Conservation (phyloP, 2,113 vertebrate species). For the Amblyornis subalaris region DNA sequence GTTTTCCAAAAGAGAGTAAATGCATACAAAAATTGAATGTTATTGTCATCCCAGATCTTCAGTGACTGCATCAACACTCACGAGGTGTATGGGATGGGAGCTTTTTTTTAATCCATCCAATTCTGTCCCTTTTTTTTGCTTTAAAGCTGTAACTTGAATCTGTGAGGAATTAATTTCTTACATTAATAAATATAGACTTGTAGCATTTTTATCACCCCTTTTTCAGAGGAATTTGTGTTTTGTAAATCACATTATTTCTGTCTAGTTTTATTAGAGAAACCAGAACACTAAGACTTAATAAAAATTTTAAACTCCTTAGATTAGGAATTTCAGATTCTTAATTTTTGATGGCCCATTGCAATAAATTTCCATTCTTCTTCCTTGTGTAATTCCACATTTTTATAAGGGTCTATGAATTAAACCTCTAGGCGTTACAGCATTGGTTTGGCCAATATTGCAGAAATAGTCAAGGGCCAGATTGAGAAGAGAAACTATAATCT, state of each 20-base stretch:
- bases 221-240: background rate
- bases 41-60: background rate
- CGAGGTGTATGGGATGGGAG: accelerated
- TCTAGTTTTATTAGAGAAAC: background rate
- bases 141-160: background rate
- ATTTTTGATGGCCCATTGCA: background rate
- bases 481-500: background rate
- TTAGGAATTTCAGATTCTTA: background rate
- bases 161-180: background rate
- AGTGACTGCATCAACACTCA: background rate
- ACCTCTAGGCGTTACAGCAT: background rate
- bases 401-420: background rate
- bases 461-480: background rate
- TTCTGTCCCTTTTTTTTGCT: background rate
- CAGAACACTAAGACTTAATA: background rate
- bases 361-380: background rate
- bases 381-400: background rate
- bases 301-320: background rate
- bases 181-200: background rate
- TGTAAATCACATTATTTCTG: background rate
- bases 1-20: background rate
- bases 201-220: background rate
- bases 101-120: background rate
- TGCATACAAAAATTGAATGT: background rate
- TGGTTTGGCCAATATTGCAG: background rate